Conservation (phyloP, 2,113 vertebrate genomes). For the Sinocyclocheilus maitianheensis region DNA sequence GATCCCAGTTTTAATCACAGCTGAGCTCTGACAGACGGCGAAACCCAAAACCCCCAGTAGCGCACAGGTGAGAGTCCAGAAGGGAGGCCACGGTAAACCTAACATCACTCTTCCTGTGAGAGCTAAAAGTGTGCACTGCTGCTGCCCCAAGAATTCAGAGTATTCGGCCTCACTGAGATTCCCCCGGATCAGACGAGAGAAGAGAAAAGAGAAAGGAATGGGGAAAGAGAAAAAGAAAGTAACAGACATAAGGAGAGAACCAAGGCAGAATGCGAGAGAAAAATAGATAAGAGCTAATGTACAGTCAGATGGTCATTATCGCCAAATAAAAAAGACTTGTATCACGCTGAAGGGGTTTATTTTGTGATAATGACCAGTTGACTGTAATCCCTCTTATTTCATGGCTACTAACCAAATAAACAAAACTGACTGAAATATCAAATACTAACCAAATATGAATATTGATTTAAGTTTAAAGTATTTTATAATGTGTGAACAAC, state of each 20-base stretch:
- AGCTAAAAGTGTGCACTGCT: slow-evolving; percentile 53
- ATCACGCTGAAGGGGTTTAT: background rate
- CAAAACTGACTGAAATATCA: background rate
- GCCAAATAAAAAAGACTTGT: background rate
- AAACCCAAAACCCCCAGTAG: slow-evolving; percentile 64
- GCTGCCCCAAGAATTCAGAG: slow-evolving; percentile 62
- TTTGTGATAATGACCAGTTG: background rate
- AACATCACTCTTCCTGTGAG: slow-evolving; percentile 56
- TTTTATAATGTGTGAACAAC: background rate
- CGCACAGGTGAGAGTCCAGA: slow-evolving; percentile 60
- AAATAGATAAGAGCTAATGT: background rate
- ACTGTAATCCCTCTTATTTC: background rate
- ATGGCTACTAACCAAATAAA: background rate
- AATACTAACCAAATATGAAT: background rate
- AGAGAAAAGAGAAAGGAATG: background rate
- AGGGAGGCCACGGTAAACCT: slow-evolving; percentile 42
- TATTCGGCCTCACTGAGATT: slow-evolving; percentile 50
- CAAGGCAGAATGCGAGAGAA: background rate
- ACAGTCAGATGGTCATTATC: background rate
- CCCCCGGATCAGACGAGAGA: slow-evolving; percentile 34
- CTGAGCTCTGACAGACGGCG: slow-evolving; percentile 54
- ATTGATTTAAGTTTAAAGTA: background rate
- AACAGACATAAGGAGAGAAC: background rate
- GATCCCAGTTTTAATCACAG: slow-evolving; percentile 47
- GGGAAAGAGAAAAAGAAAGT: background rate